A percentile compares a stretch with the other conserved stretches of the same genome.
Conservation (phyloP, 2,888 invertebrate species). For the Agonum fuliginosum region DNA sequence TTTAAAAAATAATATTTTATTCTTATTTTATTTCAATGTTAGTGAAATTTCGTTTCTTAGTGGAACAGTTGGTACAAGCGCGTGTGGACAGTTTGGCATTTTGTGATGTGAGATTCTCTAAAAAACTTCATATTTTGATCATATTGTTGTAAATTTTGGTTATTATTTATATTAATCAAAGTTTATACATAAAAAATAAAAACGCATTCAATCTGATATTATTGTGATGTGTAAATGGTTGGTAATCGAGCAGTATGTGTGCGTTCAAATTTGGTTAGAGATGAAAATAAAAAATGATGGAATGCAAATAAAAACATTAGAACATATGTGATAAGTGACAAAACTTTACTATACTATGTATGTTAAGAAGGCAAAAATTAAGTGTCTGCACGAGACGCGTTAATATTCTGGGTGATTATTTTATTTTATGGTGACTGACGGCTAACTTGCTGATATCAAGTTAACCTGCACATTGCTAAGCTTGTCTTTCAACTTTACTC, state of each 20-base stretch:
- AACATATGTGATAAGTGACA: slow-evolving; percentile 73
- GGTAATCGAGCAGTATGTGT: slow-evolving; percentile 68
- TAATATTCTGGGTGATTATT: slow-evolving; percentile 45
- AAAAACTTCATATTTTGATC: slow-evolving; percentile 72
- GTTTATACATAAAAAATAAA: slow-evolving; percentile 65
- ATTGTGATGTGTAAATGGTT: slow-evolving; percentile 69
- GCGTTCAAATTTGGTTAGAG: slow-evolving; percentile 72
- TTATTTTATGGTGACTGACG: slow-evolving; percentile 24
- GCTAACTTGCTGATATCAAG: slow-evolving; percentile 26
- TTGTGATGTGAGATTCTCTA: slow-evolving; percentile 73
- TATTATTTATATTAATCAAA: slow-evolving; percentile 68
- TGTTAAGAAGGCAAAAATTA: slow-evolving; percentile 19
- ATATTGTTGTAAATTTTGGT: slow-evolving; percentile 69
- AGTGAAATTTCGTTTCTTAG: slow-evolving; percentile 32
- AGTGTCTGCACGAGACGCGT: slow-evolving; percentile 31
- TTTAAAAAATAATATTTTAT: too few relatives aligned
- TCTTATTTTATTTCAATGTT: neutral
- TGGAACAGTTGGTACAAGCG: slow-evolving; percentile 71
- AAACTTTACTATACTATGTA: slow-evolving; percentile 69
- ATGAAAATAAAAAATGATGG: slow-evolving; percentile 73
- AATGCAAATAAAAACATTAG: slow-evolving; percentile 74
- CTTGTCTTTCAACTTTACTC: slow-evolving; percentile 34
- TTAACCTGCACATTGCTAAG: slow-evolving; percentile 42
- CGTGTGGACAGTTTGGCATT: slow-evolving; percentile 74
- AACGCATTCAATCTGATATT: slow-evolving; percentile 67